phyloP scores from a whole-genome alignment of 2,888 invertebrate species.

The Argyresthia albistria region DNA sequence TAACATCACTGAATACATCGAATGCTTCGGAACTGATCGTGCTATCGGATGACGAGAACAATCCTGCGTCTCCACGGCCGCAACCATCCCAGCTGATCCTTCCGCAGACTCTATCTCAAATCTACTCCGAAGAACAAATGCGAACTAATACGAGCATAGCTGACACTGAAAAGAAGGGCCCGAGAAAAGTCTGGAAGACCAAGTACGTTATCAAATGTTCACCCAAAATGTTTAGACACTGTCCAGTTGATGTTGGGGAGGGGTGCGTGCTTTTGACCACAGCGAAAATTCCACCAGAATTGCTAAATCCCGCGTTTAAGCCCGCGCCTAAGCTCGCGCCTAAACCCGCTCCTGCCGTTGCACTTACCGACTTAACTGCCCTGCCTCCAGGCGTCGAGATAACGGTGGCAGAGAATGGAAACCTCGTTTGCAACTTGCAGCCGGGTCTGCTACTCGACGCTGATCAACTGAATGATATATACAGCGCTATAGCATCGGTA shows the following conservation, averaged over 20 bases:
- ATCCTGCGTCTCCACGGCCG: too few relatives aligned
- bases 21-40: too few relatives aligned
- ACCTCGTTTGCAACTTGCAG: constrained; percentile 10
- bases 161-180: background rate
- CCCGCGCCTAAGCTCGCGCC: constrained; percentile 13
- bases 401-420: constrained; percentile 22
- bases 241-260: constrained; percentile 29
- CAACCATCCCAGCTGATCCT: too few relatives aligned
- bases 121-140: too few relatives aligned
- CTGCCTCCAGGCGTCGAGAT: constrained; percentile 30
- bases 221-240: constrained; percentile 11
- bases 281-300: constrained; percentile 19
- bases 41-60: too few relatives aligned
- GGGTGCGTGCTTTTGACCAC: constrained; percentile 54
- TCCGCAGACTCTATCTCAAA: too few relatives aligned
- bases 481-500: background rate
- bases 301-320: constrained; percentile 16
- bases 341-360: constrained; percentile 15
- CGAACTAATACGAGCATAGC: too few relatives aligned
- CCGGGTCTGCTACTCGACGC: background rate
- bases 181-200: constrained; percentile 10
- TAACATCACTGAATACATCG: too few relatives aligned
- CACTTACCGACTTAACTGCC: background rate
- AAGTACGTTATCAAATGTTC: constrained; percentile 20
- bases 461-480: background rate